Evolutionary conservation across 2,113 vertebrate species (phyloP).

Genomic region (Phocoena phocoena): DNA sequence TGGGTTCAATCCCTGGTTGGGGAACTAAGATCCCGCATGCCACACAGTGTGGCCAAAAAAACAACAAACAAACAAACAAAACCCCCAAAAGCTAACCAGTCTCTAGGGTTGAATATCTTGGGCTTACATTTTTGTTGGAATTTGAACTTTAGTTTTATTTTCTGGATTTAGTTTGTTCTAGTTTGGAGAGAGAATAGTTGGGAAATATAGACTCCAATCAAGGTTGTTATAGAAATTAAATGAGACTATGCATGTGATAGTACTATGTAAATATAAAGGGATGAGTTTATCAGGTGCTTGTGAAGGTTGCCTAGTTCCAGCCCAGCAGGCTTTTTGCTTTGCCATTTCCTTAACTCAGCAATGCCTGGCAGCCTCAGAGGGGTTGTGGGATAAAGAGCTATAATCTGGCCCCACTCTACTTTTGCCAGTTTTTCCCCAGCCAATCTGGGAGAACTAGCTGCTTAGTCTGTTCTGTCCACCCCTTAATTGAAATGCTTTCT

Average conservation of each 20-base stretch:
- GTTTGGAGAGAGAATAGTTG: conserved; percentile 16
- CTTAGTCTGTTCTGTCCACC: not conserved
- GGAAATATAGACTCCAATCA: not conserved
- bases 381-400: not conserved
- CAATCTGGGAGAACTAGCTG: not conserved
- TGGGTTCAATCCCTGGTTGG: not conserved
- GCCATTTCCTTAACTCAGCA: not conserved
- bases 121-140: conserved; percentile 5
- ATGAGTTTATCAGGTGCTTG: conserved; percentile 6
- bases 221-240: conserved; percentile 17
- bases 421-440: not conserved
- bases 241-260: not conserved
- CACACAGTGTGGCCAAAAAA: not conserved
- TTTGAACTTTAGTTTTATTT: conserved; percentile 42
- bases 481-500: not conserved
- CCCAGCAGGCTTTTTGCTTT: not conserved
- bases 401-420: not conserved
- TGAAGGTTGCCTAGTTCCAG: not conserved
- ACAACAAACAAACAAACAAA: not conserved
- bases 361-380: not conserved
- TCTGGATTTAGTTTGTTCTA: conserved; percentile 9
- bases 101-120: not conserved
- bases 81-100: not conserved
- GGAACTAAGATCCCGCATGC: not conserved
- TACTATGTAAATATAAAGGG: not conserved